Percentiles rank a stretch among this genome's conserved stretches.
Conservation (phyloP, 2,888 invertebrate genomes). For the Horisme vitalbata region DNA sequence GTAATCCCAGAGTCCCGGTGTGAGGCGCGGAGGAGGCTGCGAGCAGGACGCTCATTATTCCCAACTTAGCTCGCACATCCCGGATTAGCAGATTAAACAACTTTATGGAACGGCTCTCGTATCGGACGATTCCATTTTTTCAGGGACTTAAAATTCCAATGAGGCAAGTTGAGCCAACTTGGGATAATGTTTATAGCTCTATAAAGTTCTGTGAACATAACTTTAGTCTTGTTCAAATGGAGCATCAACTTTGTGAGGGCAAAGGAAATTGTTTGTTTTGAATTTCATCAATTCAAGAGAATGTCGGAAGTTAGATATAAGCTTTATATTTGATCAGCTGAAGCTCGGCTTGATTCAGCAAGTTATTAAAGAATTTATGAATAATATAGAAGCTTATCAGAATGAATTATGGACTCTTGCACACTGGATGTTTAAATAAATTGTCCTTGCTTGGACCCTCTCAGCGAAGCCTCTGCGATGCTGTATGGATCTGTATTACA, state of each 20-base stretch:
- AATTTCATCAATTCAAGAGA: conserved; percentile 1
- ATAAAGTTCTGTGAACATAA: conserved; percentile 12
- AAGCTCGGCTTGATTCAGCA: too few species aligned
- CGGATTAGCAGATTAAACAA: conserved; percentile 48
- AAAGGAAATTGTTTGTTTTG: conserved; percentile 4
- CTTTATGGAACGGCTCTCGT: conserved; percentile 36
- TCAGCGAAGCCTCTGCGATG: too few species aligned
- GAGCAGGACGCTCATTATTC: conserved; percentile 23
- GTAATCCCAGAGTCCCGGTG: conserved; percentile 18
- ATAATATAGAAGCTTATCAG: too few species aligned
- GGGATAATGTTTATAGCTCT: conserved; percentile 8
- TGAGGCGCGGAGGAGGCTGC: conserved; percentile 4
- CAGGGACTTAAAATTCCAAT: conserved; percentile 17
- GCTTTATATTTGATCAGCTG: not conserved
- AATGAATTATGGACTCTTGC: too few species aligned
- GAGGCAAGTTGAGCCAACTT: conserved; percentile 31
- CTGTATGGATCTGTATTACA: not conserved
- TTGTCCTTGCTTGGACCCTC: too few species aligned
- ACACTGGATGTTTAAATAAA: too few species aligned
- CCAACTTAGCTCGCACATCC: conserved; percentile 43
- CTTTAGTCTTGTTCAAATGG: conserved; percentile 5
- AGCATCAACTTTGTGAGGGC: not conserved
- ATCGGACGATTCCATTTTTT: conserved; percentile 33
- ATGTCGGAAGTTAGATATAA: conserved; percentile 1
- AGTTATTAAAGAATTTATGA: too few species aligned